Evolutionary conservation across 2,888 invertebrate genomes (phyloP).

Genomic region (Podotricha telesiphe): DNA sequence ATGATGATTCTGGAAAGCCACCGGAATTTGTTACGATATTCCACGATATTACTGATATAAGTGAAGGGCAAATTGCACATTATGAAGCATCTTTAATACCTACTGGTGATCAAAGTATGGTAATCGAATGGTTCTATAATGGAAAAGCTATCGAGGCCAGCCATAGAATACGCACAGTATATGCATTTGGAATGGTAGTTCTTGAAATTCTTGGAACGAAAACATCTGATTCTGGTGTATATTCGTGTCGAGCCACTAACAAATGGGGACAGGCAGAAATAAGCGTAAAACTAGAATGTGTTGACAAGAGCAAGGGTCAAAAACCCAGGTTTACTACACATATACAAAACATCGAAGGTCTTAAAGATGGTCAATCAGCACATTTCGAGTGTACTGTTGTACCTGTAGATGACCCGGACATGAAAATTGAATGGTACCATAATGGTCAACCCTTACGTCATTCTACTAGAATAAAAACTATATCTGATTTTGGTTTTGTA

Average conservation of each 20-base stretch:
- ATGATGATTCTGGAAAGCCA: constrained; percentile 91
- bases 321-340: constrained; percentile 95
- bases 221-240: constrained; percentile 95
- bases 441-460: constrained; percentile 95
- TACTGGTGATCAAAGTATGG: constrained; percentile 96
- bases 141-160: constrained; percentile 94
- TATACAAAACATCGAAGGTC: constrained; percentile 90
- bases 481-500: constrained; percentile 97
- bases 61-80: constrained; percentile 98
- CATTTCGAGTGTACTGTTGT: constrained; percentile 97
- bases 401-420: constrained; percentile 96
- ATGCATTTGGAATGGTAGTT: constrained; percentile 98
- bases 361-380: constrained; percentile 96
- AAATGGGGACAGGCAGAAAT: constrained; percentile 95
- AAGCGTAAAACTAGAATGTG: constrained; percentile 91
- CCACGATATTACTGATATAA: constrained; percentile 90
- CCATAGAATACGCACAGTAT: constrained; percentile 95
- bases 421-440: constrained; percentile 98
- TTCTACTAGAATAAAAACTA: constrained; percentile 95
- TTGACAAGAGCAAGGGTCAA: constrained; percentile 93
- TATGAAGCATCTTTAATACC: constrained; percentile 98
- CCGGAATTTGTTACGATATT: constrained; percentile 95
- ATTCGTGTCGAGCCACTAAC: constrained; percentile 94
- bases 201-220: constrained; percentile 97
- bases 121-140: constrained; percentile 98